phyloP scores from a whole-genome alignment of 2,797 vertebrate species.

The Podarcis siculus region DNA sequence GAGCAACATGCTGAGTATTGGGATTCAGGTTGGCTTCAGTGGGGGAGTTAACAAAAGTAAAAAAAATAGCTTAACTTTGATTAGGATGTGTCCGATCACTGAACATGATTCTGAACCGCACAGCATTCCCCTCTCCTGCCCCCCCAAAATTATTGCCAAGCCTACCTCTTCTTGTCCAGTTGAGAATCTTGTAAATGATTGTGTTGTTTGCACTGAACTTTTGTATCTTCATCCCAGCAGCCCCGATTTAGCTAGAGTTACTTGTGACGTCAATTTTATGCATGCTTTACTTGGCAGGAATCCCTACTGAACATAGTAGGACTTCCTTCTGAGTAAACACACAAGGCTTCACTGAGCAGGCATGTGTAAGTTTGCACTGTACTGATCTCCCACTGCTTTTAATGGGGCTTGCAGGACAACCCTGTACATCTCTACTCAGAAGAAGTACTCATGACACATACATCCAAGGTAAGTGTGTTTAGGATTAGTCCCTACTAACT shows the following conservation, averaged over 20 bases:
- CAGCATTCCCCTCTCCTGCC: not conserved
- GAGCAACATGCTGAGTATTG: not conserved
- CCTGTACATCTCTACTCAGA: not conserved
- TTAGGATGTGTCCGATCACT: not conserved
- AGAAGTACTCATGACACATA: not conserved
- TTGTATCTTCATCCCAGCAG: fast-evolving
- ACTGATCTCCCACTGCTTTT: not conserved
- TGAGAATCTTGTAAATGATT: fast-evolving
- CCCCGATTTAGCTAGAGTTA: not conserved
- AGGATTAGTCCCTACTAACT: not conserved
- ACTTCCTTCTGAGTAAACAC: not conserved
- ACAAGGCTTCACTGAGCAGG: too few species aligned
- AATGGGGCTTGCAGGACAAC: not conserved
- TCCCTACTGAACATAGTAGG: not conserved
- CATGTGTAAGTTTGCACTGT: too few species aligned
- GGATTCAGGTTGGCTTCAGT: not conserved
- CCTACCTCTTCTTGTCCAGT: not conserved
- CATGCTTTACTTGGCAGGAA: not conserved
- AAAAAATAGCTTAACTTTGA: not conserved
- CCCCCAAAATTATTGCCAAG: not conserved
- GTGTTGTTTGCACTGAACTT: not conserved
- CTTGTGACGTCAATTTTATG: not conserved
- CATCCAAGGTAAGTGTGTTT: not conserved
- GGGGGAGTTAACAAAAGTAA: not conserved
- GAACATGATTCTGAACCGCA: not conserved